Percentiles rank a stretch among this genome's conserved stretches.
phyloP scores from a whole-genome alignment of 2,113 vertebrate genomes.

The Pelvicachromis taeniatus region DNA sequence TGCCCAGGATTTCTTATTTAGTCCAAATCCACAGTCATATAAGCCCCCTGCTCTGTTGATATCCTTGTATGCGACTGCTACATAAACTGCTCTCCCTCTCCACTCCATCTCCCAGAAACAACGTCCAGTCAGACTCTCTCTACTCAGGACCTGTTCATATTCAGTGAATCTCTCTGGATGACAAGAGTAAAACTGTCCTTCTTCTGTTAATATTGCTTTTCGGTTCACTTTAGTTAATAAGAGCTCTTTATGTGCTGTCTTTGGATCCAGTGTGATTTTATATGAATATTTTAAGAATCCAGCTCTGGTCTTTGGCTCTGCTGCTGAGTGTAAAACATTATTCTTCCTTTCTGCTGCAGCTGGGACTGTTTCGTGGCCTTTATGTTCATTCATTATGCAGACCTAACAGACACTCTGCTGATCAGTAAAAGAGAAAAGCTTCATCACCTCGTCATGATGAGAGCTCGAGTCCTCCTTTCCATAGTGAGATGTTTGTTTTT shows the following conservation, averaged over 20 bases:
- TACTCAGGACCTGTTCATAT: background rate
- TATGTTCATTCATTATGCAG: background rate
- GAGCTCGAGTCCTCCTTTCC: background rate
- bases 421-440: background rate
- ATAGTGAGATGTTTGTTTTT: background rate
- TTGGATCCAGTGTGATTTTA: background rate
- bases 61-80: background rate
- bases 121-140: rapidly evolving
- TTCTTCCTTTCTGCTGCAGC: background rate
- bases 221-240: background rate
- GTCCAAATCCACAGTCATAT: background rate
- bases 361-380: background rate
- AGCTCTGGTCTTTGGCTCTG: background rate
- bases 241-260: background rate
- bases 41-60: background rate
- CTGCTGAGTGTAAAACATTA: background rate
- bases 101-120: background rate
- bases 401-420: background rate
- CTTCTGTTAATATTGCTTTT: background rate
- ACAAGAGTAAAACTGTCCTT: background rate
- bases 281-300: rapidly evolving
- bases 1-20: background rate
- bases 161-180: background rate
- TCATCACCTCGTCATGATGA: background rate
- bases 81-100: rapidly evolving